These are phyloP conservation scores for Drosophila meridionalis DNA, from an alignment of 2,888 invertebrate genomes.

Conservation along the genomic window DNA sequence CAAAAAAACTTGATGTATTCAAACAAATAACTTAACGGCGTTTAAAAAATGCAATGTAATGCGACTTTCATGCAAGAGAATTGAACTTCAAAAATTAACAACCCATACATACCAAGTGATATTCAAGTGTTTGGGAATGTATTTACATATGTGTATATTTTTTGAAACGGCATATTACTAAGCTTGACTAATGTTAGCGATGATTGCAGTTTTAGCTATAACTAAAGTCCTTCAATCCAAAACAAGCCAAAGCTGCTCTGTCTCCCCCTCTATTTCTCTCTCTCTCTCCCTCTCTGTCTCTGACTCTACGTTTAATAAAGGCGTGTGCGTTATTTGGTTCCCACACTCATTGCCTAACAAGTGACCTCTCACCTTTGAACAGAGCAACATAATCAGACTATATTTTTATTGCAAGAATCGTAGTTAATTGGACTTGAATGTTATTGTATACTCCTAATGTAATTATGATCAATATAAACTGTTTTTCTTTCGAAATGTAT, in stretches of 20 bases:
- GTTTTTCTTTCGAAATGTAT: conserved; percentile 9
- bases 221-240: neutral
- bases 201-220: conserved; percentile 35
- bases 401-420: conserved; percentile 22
- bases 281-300: neutral
- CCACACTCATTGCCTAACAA: conserved; percentile 19
- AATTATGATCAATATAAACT: conserved; percentile 17
- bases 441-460: conserved; percentile 26
- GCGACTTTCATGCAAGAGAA: conserved; percentile 74
- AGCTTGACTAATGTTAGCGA: conserved; percentile 37
- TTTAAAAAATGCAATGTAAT: conserved; percentile 70
- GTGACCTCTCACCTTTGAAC: conserved; percentile 14
- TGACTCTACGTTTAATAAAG: conserved; percentile 7
- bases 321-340: conserved; percentile 12
- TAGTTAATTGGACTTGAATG: conserved; percentile 22
- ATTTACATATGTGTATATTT: conserved; percentile 54
- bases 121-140: conserved; percentile 68
- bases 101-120: conserved; percentile 67
- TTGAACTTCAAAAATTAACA: conserved; percentile 65
- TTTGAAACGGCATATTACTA: conserved; percentile 57
- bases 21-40: conserved; percentile 52
- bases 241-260: conserved; percentile 2
- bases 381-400: conserved; percentile 21
- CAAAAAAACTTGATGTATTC: conserved; percentile 33
- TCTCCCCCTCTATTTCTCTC: neutral